Evolutionary conservation across 1,140 invertebrate species (phyloP), one percentile per base, ranked within the genome.

Genomic region (Agrilus planipennis): DNA sequence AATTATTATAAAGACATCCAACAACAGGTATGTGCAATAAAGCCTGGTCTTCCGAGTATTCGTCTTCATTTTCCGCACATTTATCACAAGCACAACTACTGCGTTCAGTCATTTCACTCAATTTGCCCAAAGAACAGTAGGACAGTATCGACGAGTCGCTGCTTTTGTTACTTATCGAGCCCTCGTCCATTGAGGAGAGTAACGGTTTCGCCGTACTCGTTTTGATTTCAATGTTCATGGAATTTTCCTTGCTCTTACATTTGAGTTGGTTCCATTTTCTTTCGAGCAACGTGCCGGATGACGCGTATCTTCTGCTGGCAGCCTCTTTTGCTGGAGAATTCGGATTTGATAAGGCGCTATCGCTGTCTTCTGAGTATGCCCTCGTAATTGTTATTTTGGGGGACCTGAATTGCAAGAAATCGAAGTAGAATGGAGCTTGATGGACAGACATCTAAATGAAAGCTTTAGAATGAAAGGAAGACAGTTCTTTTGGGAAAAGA

Each of bases 351-450:
- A 67, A 65, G 3, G 67, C 67, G 36, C 60, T 59, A 19, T 75
- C 71, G 42, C 73, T 77, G 49, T 82, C 79, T 49, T 80, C 76
- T 25, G 77, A 81, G 62, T 73, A 76, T 2, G 79, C 76, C 43
- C 77, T 58, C 2, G 79, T 81, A 34, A 82, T 80, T 1, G 79
- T 67, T 17, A 81, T 81, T 34, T 72, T 66, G 10, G 78, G 79
- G 11, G 76, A 80, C 34, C 68, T 65, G n/a, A n/a, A n/a, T n/a
- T n/a, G n/a, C n/a, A n/a, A n/a, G n/a, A n/a, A n/a, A n/a, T n/a
- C n/a, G n/a, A n/a, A n/a, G n/a, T n/a, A n/a, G n/a, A n/a, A n/a
- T n/a, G n/a, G n/a, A n/a, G n/a, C n/a, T n/a, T n/a, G n/a, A n/a
- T n/a, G n/a, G n/a, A n/a, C n/a, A n/a, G n/a, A n/a, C n/a, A n/a